A percentile compares a stretch with the other conserved stretches of the same genome.
These are phyloP conservation scores for Peromyscus leucopus DNA, from an alignment of 2,113 vertebrate species.

Conservation along the genomic window DNA sequence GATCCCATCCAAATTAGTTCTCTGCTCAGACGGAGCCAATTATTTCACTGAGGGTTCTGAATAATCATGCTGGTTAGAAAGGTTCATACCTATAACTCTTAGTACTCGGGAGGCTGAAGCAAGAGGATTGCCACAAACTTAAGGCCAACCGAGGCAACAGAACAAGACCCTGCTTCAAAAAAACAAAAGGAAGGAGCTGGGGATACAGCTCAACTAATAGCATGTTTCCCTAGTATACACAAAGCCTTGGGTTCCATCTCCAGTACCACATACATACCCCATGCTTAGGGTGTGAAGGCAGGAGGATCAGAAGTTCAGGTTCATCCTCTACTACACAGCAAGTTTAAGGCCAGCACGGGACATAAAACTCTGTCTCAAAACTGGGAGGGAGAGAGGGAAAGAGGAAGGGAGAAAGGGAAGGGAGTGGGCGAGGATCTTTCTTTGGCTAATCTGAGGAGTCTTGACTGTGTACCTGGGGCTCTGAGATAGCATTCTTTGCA, in stretches of 20 bases:
- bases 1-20: conserved; percentile 53
- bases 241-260: background rate
- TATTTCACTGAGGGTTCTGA: conserved; percentile 35
- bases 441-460: conserved; percentile 19
- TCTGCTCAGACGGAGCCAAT: conserved; percentile 26
- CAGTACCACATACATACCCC: background rate
- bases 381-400: no score
- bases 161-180: background rate
- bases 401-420: background rate
- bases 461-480: background rate
- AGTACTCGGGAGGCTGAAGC: background rate
- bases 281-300: background rate
- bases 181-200: background rate
- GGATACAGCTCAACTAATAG: background rate
- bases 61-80: background rate
- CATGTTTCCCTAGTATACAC: background rate
- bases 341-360: background rate
- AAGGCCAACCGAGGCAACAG: background rate
- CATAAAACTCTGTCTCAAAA: background rate
- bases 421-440: background rate
- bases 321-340: background rate
- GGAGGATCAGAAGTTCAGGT: background rate
- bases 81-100: background rate
- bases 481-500: background rate
- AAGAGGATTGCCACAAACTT: background rate